Evolutionary conservation across 2,888 invertebrate genomes (phyloP).

Genomic region (Nemoura dubitans): DNA sequence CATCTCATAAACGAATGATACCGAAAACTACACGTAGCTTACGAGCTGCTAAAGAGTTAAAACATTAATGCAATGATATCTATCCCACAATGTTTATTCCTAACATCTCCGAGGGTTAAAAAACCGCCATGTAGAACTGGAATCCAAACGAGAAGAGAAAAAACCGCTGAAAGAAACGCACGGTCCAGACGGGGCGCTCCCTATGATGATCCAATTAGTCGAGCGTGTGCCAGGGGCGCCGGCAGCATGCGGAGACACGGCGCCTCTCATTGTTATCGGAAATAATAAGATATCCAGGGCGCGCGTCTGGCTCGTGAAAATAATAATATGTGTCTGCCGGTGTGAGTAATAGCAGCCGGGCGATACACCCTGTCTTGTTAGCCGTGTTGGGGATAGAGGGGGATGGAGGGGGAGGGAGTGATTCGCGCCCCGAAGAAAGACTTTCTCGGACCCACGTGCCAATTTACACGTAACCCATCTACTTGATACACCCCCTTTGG

Average conservation of each 20-base stretch:
- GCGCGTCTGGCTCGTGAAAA: not conserved
- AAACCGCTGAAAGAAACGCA: no score
- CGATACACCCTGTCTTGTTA: not conserved
- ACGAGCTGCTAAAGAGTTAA: no score
- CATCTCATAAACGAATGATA: no score
- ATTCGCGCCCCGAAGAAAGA: not conserved
- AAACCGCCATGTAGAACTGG: no score
- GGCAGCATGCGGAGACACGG: not conserved
- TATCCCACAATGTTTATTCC: no score
- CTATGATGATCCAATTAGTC: slow-evolving; percentile 2
- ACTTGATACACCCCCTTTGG: not conserved
- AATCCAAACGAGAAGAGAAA: no score
- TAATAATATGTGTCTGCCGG: not conserved
- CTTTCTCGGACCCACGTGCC: not conserved
- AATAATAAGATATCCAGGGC: not conserved
- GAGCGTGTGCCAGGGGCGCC: not conserved
- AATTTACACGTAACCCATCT: not conserved
- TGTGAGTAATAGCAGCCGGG: not conserved
- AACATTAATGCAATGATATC: no score
- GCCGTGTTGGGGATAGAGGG: not conserved
- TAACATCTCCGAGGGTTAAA: no score
- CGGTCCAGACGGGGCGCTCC: no score
- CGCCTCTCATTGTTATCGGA: not conserved
- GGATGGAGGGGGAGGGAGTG: not conserved
- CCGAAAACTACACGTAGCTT: no score